phyloP scores from a whole-genome alignment of 2,888 invertebrate species.

The Polietes domitor region DNA sequence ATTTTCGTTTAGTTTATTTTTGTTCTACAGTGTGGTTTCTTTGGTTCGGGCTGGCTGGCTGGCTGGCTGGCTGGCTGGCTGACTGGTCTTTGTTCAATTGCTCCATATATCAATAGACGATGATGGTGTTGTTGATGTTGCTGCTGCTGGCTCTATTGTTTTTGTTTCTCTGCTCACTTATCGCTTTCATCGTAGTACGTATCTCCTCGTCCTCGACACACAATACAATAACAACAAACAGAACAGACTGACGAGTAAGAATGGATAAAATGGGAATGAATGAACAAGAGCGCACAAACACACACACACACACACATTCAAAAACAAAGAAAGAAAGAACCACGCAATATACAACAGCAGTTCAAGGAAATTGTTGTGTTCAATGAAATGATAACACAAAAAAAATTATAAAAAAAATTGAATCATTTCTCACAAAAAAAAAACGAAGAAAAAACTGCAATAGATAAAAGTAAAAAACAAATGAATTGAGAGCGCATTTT shows the following conservation, averaged over 20 bases:
- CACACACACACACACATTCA: too few species aligned
- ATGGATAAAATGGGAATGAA: conserved; percentile 39
- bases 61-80: conserved; percentile 39
- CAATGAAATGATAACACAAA: conserved; percentile 41
- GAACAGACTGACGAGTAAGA: conserved; percentile 5
- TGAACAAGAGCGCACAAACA: neutral
- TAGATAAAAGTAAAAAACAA: neutral
- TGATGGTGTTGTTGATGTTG: neutral
- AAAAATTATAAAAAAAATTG: neutral
- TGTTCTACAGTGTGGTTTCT: neutral
- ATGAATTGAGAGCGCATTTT: neutral
- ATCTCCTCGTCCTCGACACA: neutral
- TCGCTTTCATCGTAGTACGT: conserved; percentile 40
- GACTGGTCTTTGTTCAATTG: conserved; percentile 53
- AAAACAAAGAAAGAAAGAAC: neutral
- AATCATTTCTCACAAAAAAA: conserved; percentile 9
- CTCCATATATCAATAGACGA: conserved; percentile 7
- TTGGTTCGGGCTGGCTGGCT: conserved; percentile 24
- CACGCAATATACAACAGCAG: conserved; percentile 29
- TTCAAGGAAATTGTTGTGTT: conserved; percentile 57
- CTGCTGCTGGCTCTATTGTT: conserved; percentile 1
- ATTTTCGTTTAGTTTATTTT: conserved; percentile 32
- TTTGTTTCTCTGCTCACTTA: conserved; percentile 45
- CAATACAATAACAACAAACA: conserved; percentile 3
- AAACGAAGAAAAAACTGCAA: neutral